Conservation (phyloP, 2,113 vertebrate species). For the Prochilodus magdalenae region DNA sequence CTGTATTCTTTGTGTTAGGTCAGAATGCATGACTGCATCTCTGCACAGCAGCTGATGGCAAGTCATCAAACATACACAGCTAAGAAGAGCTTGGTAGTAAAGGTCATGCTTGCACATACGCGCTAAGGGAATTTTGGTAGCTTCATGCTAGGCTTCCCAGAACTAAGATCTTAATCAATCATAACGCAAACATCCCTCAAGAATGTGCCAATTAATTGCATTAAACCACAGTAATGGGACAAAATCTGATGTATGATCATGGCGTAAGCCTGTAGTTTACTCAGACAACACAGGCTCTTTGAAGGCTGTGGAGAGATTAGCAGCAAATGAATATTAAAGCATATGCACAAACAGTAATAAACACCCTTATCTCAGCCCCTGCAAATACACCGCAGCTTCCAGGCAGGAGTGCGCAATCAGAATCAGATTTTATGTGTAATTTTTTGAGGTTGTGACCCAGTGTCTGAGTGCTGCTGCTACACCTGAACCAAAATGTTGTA, state of each 20-base stretch:
- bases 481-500: no score
- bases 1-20: slow-evolving; percentile 1
- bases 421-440: no score
- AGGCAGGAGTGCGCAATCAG: no score
- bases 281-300: slow-evolving; percentile 61
- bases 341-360: slow-evolving; percentile 55
- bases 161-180: slow-evolving; percentile 14
- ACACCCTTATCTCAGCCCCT: slow-evolving; percentile 50
- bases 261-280: not conserved
- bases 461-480: no score
- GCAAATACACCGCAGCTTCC: not conserved
- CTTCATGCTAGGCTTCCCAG: not conserved
- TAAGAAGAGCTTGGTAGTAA: not conserved
- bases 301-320: slow-evolving; percentile 65
- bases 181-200: not conserved
- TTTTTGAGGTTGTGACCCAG: no score
- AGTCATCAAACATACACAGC: slow-evolving; percentile 2
- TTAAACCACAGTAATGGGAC: not conserved
- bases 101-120: not conserved
- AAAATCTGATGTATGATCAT: not conserved
- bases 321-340: slow-evolving; percentile 43
- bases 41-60: slow-evolving; percentile 12
- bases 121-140: slow-evolving; percentile 2
- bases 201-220: not conserved
- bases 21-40: slow-evolving; percentile 31